Evolutionary conservation across 2,888 invertebrate genomes (phyloP).

Genomic region (Choreutis nemorana): DNA sequence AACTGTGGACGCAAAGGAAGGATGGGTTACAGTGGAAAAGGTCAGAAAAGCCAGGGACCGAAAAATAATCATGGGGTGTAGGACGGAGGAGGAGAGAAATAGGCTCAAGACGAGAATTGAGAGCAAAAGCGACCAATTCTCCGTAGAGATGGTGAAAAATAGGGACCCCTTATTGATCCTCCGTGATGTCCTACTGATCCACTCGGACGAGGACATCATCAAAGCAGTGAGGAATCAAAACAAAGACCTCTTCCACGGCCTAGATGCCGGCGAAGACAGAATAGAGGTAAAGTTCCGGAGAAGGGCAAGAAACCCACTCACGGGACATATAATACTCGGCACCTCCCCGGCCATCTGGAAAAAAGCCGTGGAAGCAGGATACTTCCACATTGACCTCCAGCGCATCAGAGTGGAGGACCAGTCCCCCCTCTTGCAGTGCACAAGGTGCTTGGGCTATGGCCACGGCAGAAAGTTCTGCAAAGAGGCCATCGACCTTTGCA

Average conservation of each 20-base stretch:
- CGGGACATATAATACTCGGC: background rate
- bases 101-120: background rate
- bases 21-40: background rate
- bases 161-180: background rate
- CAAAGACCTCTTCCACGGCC: background rate
- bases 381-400: constrained; percentile 6
- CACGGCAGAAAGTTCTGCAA: constrained; percentile 8
- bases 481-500: constrained; percentile 6
- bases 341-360: background rate
- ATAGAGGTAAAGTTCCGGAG: background rate
- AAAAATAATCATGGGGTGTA: background rate
- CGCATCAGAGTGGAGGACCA: constrained; percentile 7
- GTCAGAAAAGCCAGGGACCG: background rate
- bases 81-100: background rate
- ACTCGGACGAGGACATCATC: background rate
- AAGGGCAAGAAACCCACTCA: background rate
- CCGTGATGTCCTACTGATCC: background rate
- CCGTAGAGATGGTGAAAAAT: background rate
- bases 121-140: background rate
- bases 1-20: background rate
- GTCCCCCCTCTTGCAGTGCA: constrained; percentile 10
- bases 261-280: background rate
- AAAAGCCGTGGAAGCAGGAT: background rate
- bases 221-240: background rate
- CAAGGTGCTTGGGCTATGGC: constrained; percentile 9